phyloP scores from a whole-genome alignment of 2,888 invertebrate species.

The Andrena fulva region DNA sequence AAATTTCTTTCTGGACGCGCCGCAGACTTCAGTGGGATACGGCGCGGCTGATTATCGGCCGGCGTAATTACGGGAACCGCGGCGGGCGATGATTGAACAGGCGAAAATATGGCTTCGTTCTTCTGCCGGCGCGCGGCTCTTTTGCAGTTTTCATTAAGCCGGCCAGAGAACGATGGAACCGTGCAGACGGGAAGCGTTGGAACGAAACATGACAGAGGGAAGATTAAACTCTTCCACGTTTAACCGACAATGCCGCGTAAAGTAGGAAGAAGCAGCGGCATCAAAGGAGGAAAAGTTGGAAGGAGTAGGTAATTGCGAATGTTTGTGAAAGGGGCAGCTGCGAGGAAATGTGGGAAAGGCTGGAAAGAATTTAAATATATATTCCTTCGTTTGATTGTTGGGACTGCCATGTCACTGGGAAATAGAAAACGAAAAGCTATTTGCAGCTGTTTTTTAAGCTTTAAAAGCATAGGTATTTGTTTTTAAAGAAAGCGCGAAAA shows the following conservation, averaged over 20 bases:
- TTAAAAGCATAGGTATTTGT: too few relatives aligned
- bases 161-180: slow-evolving; percentile 9
- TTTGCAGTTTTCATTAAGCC: slow-evolving; percentile 17
- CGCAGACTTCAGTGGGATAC: not conserved
- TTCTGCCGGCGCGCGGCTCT: not conserved
- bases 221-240: not conserved
- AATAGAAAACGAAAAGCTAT: not conserved
- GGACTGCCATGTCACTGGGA: not conserved
- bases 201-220: slow-evolving; percentile 1
- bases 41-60: slow-evolving; percentile 18
- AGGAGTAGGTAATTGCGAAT: slow-evolving; percentile 2
- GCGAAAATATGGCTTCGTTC: not conserved
- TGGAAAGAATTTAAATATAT: not conserved
- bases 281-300: not conserved
- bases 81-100: not conserved
- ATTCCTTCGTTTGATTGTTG: not conserved
- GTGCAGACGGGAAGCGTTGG: slow-evolving; percentile 6
- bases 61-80: slow-evolving; percentile 7
- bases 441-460: too few relatives aligned
- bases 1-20: not conserved
- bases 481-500: too few relatives aligned
- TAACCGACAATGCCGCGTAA: slow-evolving; percentile 13
- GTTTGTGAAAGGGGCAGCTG: slow-evolving; percentile 1
- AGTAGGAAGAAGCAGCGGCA: not conserved
- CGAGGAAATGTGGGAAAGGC: not conserved